Evolutionary conservation across 2,797 vertebrate species (phyloP), one percentile per base, ranked within the genome.

Genomic region (Hapalemur alaotrensis): DNA sequence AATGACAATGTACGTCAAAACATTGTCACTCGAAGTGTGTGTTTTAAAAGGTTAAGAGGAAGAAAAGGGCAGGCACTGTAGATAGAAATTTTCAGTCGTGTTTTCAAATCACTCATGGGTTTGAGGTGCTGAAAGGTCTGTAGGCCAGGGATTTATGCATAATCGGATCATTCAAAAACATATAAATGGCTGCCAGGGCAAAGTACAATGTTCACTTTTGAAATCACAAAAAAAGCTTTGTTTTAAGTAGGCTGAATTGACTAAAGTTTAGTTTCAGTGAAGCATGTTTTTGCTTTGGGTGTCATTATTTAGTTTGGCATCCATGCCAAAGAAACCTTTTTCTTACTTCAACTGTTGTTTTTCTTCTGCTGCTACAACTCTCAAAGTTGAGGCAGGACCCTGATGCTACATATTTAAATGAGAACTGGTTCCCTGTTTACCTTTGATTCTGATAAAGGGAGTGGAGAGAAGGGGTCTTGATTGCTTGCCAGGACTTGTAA

Each of bases 291-390:
- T 98, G 98, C 98, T 99, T 98, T 98, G 98, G 98, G 98, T 99
- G 98, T 99, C 98, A 98, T 98, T 99, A 98, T 99, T 99, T 99
- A 97, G 98, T 96, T 99, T 99, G 99, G 99, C 98, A 93, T 97
- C 93, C 96, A 97, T 91, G 95, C 98, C 98, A 98, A 98, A 97
- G 97, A 98, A 99, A 98, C 96, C 97, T 98, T 98, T 98, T 98
- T 98, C 98, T 98, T 95, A 98, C 97, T 98, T 98, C 92, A 93
- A 98, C 98, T 97, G 98, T 98, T 99, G 98, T 98, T 98, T 98
- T 98, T 98, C 98, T 98, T 98, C 97, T 96, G 98, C 97, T 97
- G 94, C 98, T 97, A 97, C 93, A 98, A 97, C 95, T 97, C 92
- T 83, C 95, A 96, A 96, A 93, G 96, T 96, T 25, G 52, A 98